A percentile compares a stretch with the other conserved stretches of the same genome.
phyloP scores from a whole-genome alignment of 2,888 invertebrate species.

The Gymnoscelis rufifasciata region DNA sequence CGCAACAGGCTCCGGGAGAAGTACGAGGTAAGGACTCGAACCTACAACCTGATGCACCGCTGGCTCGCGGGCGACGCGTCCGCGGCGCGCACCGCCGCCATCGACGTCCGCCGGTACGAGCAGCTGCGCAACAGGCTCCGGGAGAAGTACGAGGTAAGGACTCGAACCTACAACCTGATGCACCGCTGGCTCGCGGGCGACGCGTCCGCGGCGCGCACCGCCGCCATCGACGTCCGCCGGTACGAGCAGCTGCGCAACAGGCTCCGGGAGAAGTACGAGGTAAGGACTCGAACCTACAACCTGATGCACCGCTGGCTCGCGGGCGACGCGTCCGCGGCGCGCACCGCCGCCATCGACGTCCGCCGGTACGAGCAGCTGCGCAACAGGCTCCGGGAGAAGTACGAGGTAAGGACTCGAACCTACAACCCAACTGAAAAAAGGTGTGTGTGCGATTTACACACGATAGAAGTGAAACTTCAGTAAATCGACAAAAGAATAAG shows the following conservation, averaged over 20 bases:
- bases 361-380: slow-evolving; percentile 92
- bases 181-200: slow-evolving; percentile 97
- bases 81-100: slow-evolving; percentile 83
- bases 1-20: slow-evolving; percentile 91
- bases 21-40: slow-evolving; percentile 68
- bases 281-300: slow-evolving; percentile 23
- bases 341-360: slow-evolving; percentile 89
- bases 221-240: slow-evolving; percentile 88
- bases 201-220: slow-evolving; percentile 83
- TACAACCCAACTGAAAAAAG: no score
- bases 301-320: slow-evolving; percentile 96
- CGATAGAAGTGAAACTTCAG: no score
- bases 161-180: slow-evolving; percentile 69
- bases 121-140: slow-evolving; percentile 93
- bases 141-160: slow-evolving; percentile 81
- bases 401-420: slow-evolving; percentile 54
- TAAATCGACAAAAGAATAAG: no score
- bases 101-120: slow-evolving; percentile 91
- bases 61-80: slow-evolving; percentile 96
- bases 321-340: slow-evolving; percentile 86
- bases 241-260: slow-evolving; percentile 93
- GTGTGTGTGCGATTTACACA: no score
- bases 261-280: slow-evolving; percentile 87
- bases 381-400: slow-evolving; percentile 90
- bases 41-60: slow-evolving; percentile 85